phyloP scores from a whole-genome alignment of 2,797 vertebrate species.

The Melanotaenia boesemani region DNA sequence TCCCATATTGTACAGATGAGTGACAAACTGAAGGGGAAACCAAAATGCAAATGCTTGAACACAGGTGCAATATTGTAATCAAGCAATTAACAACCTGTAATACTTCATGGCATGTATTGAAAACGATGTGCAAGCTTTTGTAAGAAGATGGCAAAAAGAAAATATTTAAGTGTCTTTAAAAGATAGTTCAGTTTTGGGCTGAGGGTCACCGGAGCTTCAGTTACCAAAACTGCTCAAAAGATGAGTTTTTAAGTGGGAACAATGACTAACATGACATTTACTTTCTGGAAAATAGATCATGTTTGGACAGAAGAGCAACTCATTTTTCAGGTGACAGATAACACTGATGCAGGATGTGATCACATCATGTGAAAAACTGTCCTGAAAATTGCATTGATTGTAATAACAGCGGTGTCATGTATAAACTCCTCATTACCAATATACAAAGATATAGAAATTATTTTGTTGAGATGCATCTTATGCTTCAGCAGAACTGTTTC shows the following conservation, averaged over 20 bases:
- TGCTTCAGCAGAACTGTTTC: too few species aligned
- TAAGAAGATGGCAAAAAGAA: not conserved
- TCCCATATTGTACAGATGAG: conserved; percentile 32
- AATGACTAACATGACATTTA: not conserved
- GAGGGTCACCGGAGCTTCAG: not conserved
- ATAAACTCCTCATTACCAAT: not conserved
- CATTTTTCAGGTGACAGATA: not conserved
- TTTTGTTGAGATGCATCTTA: too few species aligned
- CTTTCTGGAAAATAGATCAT: not conserved
- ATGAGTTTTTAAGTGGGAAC: not conserved
- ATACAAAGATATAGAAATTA: not conserved
- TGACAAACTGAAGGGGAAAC: not conserved
- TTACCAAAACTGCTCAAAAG: not conserved
- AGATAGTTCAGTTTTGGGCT: not conserved
- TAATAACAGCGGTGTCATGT: not conserved
- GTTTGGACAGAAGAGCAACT: not conserved
- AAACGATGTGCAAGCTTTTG: not conserved
- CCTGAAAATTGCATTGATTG: too few species aligned
- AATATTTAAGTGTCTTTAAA: not conserved
- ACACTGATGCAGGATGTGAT: not conserved
- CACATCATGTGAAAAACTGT: not conserved
- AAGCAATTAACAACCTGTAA: not conserved
- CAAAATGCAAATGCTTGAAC: not conserved
- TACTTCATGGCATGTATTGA: not conserved
- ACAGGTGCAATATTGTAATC: not conserved